Evolutionary conservation across 2,888 invertebrate species (phyloP).

Genomic region (Slavum lentiscoides): DNA sequence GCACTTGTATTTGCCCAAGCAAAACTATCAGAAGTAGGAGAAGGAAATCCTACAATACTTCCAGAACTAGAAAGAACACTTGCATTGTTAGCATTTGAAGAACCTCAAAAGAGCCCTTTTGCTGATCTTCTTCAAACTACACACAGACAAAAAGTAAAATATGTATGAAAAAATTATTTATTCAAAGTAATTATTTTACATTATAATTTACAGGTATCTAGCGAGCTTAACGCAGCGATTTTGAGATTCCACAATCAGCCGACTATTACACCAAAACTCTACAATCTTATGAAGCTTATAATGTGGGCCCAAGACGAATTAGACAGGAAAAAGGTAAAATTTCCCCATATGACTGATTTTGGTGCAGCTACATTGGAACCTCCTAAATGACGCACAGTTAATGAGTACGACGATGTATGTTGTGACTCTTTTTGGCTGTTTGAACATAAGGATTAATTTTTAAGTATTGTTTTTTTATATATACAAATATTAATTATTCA

Average conservation of each 20-base stretch:
- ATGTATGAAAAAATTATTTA: neutral
- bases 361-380: slow-evolving; percentile 74
- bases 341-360: slow-evolving; percentile 92
- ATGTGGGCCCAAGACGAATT: slow-evolving; percentile 95
- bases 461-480: slow-evolving; percentile 14
- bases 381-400: slow-evolving; percentile 54
- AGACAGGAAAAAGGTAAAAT: slow-evolving; percentile 91
- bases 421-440: slow-evolving; percentile 50
- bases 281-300: slow-evolving; percentile 87
- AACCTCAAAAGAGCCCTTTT: slow-evolving; percentile 92
- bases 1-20: slow-evolving; percentile 88
- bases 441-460: slow-evolving; percentile 47
- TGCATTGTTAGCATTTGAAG: slow-evolving; percentile 93
- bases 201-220: slow-evolving; percentile 73
- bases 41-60: slow-evolving; percentile 71
- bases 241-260: slow-evolving; percentile 90
- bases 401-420: slow-evolving; percentile 47
- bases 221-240: slow-evolving; percentile 97
- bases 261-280: slow-evolving; percentile 86
- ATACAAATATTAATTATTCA: slow-evolving; percentile 11
- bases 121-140: slow-evolving; percentile 90
- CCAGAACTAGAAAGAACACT: slow-evolving; percentile 89
- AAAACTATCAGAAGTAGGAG: slow-evolving; percentile 85
- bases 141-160: slow-evolving; percentile 83
- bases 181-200: neutral